phyloP scores from a whole-genome alignment of 1,140 invertebrate species.

The Heliconius nattereri region DNA sequence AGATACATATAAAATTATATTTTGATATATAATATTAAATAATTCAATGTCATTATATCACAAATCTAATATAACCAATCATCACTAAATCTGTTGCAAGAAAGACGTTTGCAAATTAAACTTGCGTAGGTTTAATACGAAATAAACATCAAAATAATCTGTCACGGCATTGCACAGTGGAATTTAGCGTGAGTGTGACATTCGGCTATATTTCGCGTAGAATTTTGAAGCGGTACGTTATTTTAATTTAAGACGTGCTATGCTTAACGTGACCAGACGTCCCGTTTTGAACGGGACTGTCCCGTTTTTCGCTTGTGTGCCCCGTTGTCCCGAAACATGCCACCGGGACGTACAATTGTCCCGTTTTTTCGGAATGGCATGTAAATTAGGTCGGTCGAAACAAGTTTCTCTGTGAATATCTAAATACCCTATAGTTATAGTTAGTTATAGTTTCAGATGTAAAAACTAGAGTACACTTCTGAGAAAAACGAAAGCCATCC shows the following conservation, averaged over 20 bases:
- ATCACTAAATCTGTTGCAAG: conserved; percentile 13
- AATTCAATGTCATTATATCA: background rate
- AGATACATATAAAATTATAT: background rate
- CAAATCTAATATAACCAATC: background rate
- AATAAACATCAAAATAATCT: conserved; percentile 30
- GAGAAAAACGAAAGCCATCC: no score
- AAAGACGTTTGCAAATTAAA: conserved; percentile 13
- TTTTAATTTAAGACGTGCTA: conserved; percentile 35
- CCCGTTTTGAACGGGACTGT: no score
- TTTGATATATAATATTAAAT: background rate
- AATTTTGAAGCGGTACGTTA: conserved; percentile 27
- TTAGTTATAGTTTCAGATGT: no score
- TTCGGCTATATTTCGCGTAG: conserved; percentile 24
- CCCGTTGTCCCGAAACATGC: no score
- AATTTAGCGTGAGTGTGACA: conserved; percentile 34
- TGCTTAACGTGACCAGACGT: conserved; percentile 20
- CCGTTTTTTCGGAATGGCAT: no score
- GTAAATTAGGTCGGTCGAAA: no score
- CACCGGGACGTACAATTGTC: no score
- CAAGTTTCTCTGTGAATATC: no score
- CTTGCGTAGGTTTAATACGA: conserved; percentile 31
- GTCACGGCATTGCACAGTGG: conserved; percentile 25
- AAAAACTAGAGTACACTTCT: no score
- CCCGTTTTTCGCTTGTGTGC: no score
- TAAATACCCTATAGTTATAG: no score